Evolutionary conservation across 2,888 invertebrate genomes (phyloP), one percentile per base, ranked within the genome.

Genomic region (Acronicta aceris): DNA sequence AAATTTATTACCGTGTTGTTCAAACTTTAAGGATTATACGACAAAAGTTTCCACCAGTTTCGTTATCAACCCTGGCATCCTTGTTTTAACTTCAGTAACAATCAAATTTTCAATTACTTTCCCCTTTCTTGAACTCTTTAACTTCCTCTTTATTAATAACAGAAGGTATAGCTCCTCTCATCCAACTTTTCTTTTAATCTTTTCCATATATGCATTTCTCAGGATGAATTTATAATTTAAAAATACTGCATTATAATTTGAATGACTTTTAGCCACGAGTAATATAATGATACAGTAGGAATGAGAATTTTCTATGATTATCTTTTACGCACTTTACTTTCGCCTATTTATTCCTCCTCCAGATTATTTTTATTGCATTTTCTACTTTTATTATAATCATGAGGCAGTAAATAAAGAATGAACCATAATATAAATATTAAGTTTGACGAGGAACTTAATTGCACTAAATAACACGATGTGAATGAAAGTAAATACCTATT

Each of bases 381-480:
- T 79, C 74, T 81, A 79, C 79, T 81, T 84, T 76, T 78, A 84
- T 81, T 80, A 83, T 86, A 81, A 84, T 88, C 80, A 88, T 83
- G 85, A 92, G 79, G 88, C 88, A 89, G 86, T 91, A 87, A 88
- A 90, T 89, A 90, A 92, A 88, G 81, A 88, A 85, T 89, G 82
- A 88, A 87, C 85, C 82, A 87, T 85, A 87, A 88, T 88, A 84
- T 84, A 84, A 72, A 78, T 83, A 82, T 83, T 85, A 86, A 83
- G 79, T 88, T 85, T 84, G 78, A 83, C 81, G 83, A 87, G 79
- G 81, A 89, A 87, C 79, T 84, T 81, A 84, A 86, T 83, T 90
- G 92, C 93, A 93, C 91, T 88, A 85, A 89, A 91, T 90, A 91
- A 90, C 88, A 88, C 83, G 65, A 83, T 86, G 82, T 85, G 86